Conservation (phyloP, 2,888 invertebrate genomes). For the Spatulosminthurus flaviceps region DNA sequence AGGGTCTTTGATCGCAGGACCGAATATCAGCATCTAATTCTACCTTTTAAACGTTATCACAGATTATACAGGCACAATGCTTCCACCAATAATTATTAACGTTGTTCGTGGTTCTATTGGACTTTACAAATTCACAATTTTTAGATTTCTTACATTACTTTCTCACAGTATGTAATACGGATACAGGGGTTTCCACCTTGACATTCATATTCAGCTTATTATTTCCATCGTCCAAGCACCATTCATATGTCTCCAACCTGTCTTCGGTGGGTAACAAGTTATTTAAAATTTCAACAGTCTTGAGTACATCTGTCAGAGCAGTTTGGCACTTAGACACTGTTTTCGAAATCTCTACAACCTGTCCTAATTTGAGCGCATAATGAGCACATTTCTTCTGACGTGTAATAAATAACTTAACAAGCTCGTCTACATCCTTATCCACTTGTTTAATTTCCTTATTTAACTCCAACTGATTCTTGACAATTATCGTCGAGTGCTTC, state of each 20-base stretch:
- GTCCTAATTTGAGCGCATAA: slow-evolving; percentile 83
- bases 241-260: slow-evolving; percentile 81
- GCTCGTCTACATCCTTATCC: slow-evolving; percentile 70
- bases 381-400: slow-evolving; percentile 84
- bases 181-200: slow-evolving; percentile 4
- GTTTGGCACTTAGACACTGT: slow-evolving; percentile 83
- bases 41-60: too few species aligned
- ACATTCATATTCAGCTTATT: slow-evolving; percentile 3
- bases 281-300: slow-evolving; percentile 85
- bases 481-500: slow-evolving; percentile 46
- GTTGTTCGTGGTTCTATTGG: too few species aligned
- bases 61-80: too few species aligned
- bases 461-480: slow-evolving; percentile 50
- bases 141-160: too few species aligned
- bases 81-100: too few species aligned
- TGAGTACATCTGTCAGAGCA: slow-evolving; percentile 82
- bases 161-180: too few species aligned
- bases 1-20: too few species aligned
- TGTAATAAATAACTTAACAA: slow-evolving; percentile 78
- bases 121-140: too few species aligned
- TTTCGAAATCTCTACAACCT: slow-evolving; percentile 82
- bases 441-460: slow-evolving; percentile 35
- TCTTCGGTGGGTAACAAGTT: slow-evolving; percentile 83
- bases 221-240: slow-evolving; percentile 26
- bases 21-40: too few species aligned